Conservation (phyloP, 2,113 vertebrate species). For the Cinclus cinclus region DNA sequence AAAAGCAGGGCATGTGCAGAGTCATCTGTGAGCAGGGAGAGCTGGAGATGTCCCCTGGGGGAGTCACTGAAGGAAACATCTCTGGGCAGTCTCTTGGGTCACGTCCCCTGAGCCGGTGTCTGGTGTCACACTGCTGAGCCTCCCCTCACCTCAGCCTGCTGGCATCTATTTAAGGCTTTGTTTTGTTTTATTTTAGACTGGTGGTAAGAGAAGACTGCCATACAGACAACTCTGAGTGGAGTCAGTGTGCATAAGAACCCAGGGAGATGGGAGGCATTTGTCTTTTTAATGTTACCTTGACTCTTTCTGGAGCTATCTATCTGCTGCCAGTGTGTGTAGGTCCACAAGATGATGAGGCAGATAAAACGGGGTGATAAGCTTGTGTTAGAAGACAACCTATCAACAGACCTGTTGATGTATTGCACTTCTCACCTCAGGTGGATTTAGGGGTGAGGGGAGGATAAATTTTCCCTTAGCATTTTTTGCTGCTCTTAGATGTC, state of each 20-base stretch:
- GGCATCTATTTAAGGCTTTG: background rate
- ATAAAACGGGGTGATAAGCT: constrained; percentile 69
- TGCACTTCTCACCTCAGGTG: constrained; percentile 51
- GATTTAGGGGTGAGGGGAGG: constrained; percentile 52
- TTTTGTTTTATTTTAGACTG: background rate
- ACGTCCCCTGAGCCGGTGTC: background rate
- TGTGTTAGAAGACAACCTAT: constrained; percentile 40
- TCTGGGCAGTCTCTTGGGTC: background rate
- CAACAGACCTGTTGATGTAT: constrained; percentile 67
- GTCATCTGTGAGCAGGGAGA: background rate
- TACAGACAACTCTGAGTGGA: background rate
- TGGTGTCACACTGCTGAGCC: background rate
- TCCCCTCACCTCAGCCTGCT: background rate
- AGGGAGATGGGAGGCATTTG: background rate
- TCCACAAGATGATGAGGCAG: constrained; percentile 61
- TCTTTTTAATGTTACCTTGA: constrained; percentile 34
- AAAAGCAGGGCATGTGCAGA: background rate
- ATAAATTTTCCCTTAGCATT: constrained; percentile 46
- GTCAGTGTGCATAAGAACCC: background rate
- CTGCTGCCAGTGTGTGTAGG: constrained; percentile 26
- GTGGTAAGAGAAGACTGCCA: background rate
- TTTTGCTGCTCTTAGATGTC: constrained; percentile 57
- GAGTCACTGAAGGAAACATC: background rate
- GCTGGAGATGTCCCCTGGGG: background rate
- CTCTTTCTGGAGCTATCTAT: constrained; percentile 42